Conservation (phyloP, 2,113 vertebrate species). For the Gorilla gorilla region DNA sequence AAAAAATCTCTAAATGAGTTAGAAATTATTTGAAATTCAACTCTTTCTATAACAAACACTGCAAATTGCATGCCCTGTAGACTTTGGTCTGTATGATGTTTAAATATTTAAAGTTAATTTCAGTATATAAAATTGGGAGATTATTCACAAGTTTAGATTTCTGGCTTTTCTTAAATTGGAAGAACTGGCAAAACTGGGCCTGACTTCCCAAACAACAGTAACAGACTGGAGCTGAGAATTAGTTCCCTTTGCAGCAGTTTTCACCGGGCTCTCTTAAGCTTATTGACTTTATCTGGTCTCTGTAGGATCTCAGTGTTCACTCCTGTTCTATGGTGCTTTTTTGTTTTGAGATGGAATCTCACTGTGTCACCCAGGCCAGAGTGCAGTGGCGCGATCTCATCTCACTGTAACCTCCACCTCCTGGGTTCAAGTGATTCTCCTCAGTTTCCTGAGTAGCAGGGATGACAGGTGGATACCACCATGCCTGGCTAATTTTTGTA, state of each 20-base stretch:
- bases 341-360: no score
- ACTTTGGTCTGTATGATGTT: background rate
- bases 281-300: background rate
- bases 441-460: no score
- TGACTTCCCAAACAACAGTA: fast-evolving
- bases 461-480: no score
- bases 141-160: background rate
- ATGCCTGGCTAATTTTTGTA: no score
- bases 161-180: background rate
- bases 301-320: background rate
- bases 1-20: background rate
- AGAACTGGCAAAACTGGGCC: background rate
- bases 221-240: fast-evolving
- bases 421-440: no score
- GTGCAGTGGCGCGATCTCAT: no score
- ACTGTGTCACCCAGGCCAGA: no score
- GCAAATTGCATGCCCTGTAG: background rate
- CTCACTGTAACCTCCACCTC: no score
- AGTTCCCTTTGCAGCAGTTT: no score
- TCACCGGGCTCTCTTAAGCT: background rate
- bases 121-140: background rate
- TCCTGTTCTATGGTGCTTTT: background rate
- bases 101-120: background rate
- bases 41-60: background rate
- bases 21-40: background rate